Base-by-base conservation (phyloP, 1,140 invertebrate genomes). In the Mylabris phalerata region DNA sequence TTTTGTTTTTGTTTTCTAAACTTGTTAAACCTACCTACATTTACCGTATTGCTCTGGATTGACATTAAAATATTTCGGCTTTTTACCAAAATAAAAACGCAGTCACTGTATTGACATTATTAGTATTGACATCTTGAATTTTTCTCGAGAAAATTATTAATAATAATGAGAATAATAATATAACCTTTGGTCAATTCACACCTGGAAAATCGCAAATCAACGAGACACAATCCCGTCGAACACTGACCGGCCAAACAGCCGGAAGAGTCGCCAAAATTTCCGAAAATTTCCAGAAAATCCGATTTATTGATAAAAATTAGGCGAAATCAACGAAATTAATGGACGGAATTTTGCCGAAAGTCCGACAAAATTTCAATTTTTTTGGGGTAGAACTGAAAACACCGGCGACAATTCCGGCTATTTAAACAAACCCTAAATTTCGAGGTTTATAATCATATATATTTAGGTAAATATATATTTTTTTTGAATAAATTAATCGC, bases 31-130 rank as follows among this genome's bases (percentile, higher is more conserved):
- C 68, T 72, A 72, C 60, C 71, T 72, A 72, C 68, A 67, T 61
- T 66, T 68, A 70, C 65, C 64, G 69, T 74, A 74, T 74, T 74
- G 73, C 73, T 74, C 66, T 69, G 71, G 70, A 74, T 73, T 73
- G 73, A 74, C 70, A 71, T 73, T 67, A 65, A 67, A 70, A 67
- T 68, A 66, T 61, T 66, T 62, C 60, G 55, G 56, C 57, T n/a
- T 42, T n/a, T 42, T 49, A 57, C 42, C 50, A 62, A 67, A 64
- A 55, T 52, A 54, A 62, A 60, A 61, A 62, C 55, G 64, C 64
- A 69, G 64, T 69, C 67, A 66, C 59, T 63, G 64, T 71, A 74
- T 74, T 74, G 72, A 74, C 72, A 73, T 42, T 19, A 58, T 71
- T 67, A 67, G 64, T 74, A 74, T 74, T 74, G 72, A 74, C 72